Base-by-base conservation (phyloP, 2,888 invertebrate genomes). In the Acrocyrtus sp. region DNA sequence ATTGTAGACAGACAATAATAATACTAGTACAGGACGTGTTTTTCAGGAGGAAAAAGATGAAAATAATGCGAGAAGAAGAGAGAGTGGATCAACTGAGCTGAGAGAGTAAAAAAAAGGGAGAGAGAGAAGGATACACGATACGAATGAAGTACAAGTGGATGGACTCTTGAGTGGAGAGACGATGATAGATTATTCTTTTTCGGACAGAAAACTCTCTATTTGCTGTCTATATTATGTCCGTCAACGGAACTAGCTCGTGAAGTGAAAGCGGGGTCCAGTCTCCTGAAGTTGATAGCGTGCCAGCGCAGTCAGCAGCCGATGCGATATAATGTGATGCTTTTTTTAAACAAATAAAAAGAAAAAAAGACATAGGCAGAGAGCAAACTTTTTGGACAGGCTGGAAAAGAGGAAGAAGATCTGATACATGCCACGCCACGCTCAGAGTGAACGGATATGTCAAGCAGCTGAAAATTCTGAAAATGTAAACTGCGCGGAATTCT, bases 181-280 rank as follows among this genome's bases (percentile, higher is more conserved):
- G 77, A 80, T 80, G 80, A 80, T 80, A 74, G 77, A 80, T 80
- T 80, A 73, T 80, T 78, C 70, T 77, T 48, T 66, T 65, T 65
- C 58, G 60, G 66, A 72, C 66, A 66, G 72, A 72, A 65, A 72
- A 58, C 57, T 72, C 72, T 62, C 60, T 61, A 69, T 69, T 69
- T 69, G 61, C 61, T 69, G 69, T 69, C 68, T 67, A 67, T 67
- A 67, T 67, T 67, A 67, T 60, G 67, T 67, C 67, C 58, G 67
- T 67, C 67, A 67, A 67, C 67, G 67, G 67, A 67, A 66, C 56
- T 29, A 65, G 56, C 65, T 56, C 43, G 43, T 66, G 57, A 66
- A 60, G 67, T 58, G 67, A 67, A 58, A 58, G 67, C 27, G 39
- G 67, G 51, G 67, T 27, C 58, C 53, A 67, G 67, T 22, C 26